Evolutionary conservation across 2,888 invertebrate genomes (phyloP).

Genomic region (Philereme vetulata): DNA sequence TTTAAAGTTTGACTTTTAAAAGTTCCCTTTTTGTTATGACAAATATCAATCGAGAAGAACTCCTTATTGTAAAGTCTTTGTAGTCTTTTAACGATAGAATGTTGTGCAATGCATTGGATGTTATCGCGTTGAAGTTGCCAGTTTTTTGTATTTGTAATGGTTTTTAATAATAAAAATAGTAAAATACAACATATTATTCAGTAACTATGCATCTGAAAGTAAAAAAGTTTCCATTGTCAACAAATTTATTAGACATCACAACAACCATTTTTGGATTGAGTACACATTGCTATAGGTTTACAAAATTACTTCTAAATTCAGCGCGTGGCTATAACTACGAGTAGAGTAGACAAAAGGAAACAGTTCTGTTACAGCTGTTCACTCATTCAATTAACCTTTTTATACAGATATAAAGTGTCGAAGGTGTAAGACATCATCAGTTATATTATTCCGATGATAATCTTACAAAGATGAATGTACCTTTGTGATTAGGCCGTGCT

Average conservation of each 20-base stretch:
- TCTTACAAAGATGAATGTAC: background rate
- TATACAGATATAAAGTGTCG: background rate
- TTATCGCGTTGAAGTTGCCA: too few relatives aligned
- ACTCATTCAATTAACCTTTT: background rate
- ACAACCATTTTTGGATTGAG: constrained; percentile 82
- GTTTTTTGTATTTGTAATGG: too few relatives aligned
- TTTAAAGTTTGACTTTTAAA: too few relatives aligned
- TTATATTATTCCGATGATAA: background rate
- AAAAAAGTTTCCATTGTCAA: constrained; percentile 57
- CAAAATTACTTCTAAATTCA: constrained; percentile 39
- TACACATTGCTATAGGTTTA: constrained; percentile 54
- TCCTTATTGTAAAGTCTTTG: too few relatives aligned
- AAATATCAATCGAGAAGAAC: too few relatives aligned
- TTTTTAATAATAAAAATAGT: too few relatives aligned
- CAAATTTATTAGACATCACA: constrained; percentile 82
- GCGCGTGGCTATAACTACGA: constrained; percentile 9
- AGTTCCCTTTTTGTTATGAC: too few relatives aligned
- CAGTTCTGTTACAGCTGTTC: constrained; percentile 4
- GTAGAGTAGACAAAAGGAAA: constrained; percentile 4
- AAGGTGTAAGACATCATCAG: background rate
- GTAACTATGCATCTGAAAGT: background rate
- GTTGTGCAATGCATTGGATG: too few relatives aligned
- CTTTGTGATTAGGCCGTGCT: background rate
- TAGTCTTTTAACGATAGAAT: too few relatives aligned
- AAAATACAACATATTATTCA: too few relatives aligned